Conservation (phyloP, 2,113 vertebrate species). For the Rhadina sibilatrix region DNA sequence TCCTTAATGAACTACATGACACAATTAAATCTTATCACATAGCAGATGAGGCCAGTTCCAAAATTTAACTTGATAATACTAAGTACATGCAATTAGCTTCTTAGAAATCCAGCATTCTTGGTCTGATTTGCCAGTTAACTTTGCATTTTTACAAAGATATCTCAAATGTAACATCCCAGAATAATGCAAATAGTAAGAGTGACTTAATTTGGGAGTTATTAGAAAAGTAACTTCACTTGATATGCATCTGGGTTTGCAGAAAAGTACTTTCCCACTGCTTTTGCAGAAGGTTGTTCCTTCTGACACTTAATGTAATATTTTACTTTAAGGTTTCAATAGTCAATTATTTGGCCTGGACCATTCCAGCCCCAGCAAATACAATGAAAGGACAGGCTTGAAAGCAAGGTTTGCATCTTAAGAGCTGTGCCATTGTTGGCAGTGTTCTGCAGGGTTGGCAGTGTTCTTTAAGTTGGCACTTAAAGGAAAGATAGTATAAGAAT, state of each 20-base stretch:
- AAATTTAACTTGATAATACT: not conserved
- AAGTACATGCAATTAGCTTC: not conserved
- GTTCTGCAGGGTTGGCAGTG: not conserved
- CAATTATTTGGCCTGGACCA: not conserved
- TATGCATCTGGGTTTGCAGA: not conserved
- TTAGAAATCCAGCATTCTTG: not conserved
- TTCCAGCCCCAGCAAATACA: not conserved
- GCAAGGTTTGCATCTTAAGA: not conserved
- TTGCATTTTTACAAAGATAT: not conserved
- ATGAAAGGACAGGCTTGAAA: not conserved
- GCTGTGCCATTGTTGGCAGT: not conserved
- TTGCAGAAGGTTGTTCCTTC: not conserved
- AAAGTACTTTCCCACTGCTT: not conserved
- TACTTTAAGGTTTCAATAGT: not conserved
- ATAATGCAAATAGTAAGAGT: not conserved
- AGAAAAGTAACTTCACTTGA: not conserved
- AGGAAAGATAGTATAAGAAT: not conserved
- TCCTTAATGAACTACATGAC: not conserved
- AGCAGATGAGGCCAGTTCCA: not conserved
- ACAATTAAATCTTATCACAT: not conserved
- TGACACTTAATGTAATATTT: not conserved
- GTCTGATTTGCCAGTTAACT: not conserved
- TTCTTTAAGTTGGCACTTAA: not conserved
- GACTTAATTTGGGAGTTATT: not conserved
- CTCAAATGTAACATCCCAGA: not conserved